phyloP scores from a whole-genome alignment of 2,888 invertebrate genomes.

The Coronaproctus castanopsis region DNA sequence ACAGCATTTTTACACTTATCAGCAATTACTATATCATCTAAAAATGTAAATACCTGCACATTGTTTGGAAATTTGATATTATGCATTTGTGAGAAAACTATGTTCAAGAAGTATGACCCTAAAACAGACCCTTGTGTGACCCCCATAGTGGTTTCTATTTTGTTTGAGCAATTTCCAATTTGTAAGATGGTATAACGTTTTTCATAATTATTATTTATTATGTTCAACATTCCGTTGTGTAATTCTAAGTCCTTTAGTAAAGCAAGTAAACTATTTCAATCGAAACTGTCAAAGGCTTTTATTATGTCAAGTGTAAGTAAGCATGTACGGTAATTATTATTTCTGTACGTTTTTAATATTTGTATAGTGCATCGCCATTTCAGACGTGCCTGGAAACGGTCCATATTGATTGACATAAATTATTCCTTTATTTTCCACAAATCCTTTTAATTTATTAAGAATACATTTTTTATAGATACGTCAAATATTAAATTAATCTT shows the following conservation, averaged over 20 bases:
- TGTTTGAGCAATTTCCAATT: background rate
- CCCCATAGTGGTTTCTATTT: background rate
- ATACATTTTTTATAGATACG: background rate
- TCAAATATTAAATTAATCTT: too few relatives aligned
- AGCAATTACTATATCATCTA: background rate
- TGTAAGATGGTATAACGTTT: background rate
- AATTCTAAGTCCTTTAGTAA: background rate
- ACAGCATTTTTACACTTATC: background rate
- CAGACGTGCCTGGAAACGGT: background rate
- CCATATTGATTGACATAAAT: background rate
- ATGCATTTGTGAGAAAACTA: background rate
- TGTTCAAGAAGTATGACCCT: background rate
- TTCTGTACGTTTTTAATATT: too few relatives aligned
- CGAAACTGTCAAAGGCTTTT: background rate
- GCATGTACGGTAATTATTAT: too few relatives aligned
- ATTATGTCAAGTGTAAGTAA: too few relatives aligned
- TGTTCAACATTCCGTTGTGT: background rate
- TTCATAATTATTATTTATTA: background rate
- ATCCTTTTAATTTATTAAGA: background rate
- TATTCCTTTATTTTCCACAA: background rate
- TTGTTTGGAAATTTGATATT: background rate
- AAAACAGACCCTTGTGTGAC: background rate
- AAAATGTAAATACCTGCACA: background rate
- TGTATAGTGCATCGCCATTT: background rate
- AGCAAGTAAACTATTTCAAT: background rate